Base-by-base conservation (phyloP, 2,888 invertebrate species). In the Agrilus mali region DNA sequence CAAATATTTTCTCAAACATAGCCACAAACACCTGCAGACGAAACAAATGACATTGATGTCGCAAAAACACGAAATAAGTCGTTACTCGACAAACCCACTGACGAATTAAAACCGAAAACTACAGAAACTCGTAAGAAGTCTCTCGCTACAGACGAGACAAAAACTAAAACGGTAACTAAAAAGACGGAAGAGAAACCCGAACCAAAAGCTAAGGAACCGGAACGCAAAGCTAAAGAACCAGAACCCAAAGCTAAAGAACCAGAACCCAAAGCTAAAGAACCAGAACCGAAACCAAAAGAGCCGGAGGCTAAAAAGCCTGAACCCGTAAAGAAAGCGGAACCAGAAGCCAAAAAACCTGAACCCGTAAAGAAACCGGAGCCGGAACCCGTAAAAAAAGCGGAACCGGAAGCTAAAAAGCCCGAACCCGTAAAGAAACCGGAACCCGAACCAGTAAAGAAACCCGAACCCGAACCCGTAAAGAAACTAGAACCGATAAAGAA, bases 311-410 rank as follows among this genome's bases (percentile, higher is more conserved):
- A 54, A 47, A 48, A 47, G 47, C 43, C 45, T 33, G 55, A 51
- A 41, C 54, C 59, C 14, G 53, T 64, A 1, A 64, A 63, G 42
- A 66, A 66, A 45, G 60, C 66, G 36, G 67, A 67, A 48, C 60
- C 67, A 38, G 62, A n/a, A n/a, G n/a, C n/a, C n/a, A n/a, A n/a
- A n/a, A n/a, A n/a, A n/a, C n/a, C n/a, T n/a, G n/a, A 63, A 46
- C 27, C 22, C 5, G 5, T 4, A 39, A 39, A 50, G 41, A 48
- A 49, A 47, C 40, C 42, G 40, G 66, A 66, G 48, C 47, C 51
- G 32, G 41, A 27, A 16, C 40, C 43, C 40, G 42, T 41, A 43
- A 36, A 43, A 15, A 48, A 51, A 44, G 38, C 45, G 20, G 49
- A 46, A 36, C 38, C 38, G 39, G 47, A n/a, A n/a, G n/a, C n/a